Percentiles rank a stretch among this genome's conserved stretches.
Evolutionary conservation across 2,113 vertebrate species (phyloP).

Genomic region (Cheirogaleus medius): DNA sequence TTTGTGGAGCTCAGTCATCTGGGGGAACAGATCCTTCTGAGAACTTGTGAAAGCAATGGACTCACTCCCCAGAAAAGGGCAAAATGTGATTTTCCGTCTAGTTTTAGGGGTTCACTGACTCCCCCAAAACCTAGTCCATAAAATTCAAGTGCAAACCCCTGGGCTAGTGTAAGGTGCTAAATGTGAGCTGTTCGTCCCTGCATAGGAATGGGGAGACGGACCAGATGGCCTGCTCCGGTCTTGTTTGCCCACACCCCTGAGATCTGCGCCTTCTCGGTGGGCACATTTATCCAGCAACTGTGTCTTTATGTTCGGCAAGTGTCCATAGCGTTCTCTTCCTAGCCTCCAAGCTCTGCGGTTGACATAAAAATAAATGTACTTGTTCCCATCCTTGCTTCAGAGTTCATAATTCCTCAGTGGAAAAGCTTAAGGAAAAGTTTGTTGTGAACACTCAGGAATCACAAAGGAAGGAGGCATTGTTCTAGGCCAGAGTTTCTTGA

Average conservation of each 20-base stretch:
- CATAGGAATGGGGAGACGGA: background rate
- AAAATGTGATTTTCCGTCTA: background rate
- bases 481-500: background rate
- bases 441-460: background rate
- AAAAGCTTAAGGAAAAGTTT: background rate
- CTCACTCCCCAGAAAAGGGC: background rate
- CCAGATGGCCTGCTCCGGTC: background rate
- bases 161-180: background rate
- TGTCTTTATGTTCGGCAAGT: background rate
- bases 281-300: background rate
- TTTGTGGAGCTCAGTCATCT: background rate
- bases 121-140: background rate
- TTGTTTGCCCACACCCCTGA: accelerated
- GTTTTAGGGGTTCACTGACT: background rate
- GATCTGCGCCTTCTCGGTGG: background rate
- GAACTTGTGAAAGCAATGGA: background rate
- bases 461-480: background rate
- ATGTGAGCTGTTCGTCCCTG: background rate
- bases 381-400: background rate
- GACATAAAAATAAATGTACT: background rate
- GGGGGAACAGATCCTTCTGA: background rate
- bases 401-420: background rate
- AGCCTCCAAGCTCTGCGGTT: background rate
- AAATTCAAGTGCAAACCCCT: background rate
- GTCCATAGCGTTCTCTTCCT: background rate